A percentile compares a stretch with the other conserved stretches of the same genome.
Evolutionary conservation across 2,113 vertebrate genomes (phyloP).

Genomic region (Dasyornis broadbenti): DNA sequence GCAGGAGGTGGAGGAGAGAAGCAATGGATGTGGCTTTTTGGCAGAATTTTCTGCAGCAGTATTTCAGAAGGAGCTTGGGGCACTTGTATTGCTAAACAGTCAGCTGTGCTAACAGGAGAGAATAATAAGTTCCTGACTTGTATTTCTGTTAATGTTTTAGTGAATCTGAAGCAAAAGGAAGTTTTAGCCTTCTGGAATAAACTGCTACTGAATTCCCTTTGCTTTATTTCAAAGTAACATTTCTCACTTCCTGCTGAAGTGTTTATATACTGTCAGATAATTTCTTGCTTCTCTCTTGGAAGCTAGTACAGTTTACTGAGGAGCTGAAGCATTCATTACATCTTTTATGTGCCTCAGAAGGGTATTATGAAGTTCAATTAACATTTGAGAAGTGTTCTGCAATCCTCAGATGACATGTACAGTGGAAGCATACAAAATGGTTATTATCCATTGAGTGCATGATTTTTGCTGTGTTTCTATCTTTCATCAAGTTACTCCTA

Average conservation of each 20-base stretch:
- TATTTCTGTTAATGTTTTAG: background rate
- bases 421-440: background rate
- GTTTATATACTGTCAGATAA: constrained; percentile 17
- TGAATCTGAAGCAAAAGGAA: background rate
- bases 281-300: constrained; percentile 26
- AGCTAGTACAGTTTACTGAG: background rate
- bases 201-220: background rate
- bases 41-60: background rate
- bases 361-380: constrained; percentile 11
- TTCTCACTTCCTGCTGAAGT: background rate
- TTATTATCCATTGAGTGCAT: background rate
- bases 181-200: background rate
- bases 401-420: background rate
- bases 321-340: constrained; percentile 1
- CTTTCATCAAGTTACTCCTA: background rate
- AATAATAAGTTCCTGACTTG: background rate
- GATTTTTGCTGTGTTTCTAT: background rate
- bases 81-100: background rate
- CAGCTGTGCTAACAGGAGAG: background rate
- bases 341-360: constrained; percentile 40
- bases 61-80: background rate
- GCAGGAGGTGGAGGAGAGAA: background rate
- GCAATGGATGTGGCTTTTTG: background rate
- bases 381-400: constrained; percentile 39
- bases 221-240: constrained; percentile 10